Evolutionary conservation across 2,888 invertebrate genomes (phyloP).

Genomic region (Loripinus fragilis): DNA sequence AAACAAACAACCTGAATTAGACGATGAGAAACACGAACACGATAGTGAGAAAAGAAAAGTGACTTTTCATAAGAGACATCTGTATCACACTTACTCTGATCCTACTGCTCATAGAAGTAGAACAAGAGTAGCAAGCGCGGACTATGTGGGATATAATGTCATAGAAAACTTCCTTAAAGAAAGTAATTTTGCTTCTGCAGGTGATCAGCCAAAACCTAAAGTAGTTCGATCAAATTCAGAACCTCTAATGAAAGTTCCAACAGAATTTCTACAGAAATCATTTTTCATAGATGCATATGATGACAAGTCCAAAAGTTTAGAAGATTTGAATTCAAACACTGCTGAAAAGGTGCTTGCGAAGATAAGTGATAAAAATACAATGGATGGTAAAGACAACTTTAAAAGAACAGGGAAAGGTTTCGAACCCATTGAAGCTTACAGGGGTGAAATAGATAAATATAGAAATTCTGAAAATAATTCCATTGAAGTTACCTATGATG

Average conservation of each 20-base stretch:
- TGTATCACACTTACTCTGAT: background rate
- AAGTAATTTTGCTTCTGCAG: background rate
- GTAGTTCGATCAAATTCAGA: background rate
- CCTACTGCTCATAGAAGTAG: background rate
- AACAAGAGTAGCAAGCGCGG: background rate
- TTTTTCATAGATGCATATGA: slow-evolving; percentile 7
- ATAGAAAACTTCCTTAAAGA: slow-evolving; percentile 5
- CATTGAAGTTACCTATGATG: background rate
- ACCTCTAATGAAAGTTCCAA: background rate
- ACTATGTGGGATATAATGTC: background rate
- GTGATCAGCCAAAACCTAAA: background rate
- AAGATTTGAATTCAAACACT: background rate
- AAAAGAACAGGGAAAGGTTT: background rate
- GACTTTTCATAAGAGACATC: background rate
- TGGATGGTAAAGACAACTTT: background rate
- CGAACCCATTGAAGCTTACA: slow-evolving; percentile 1
- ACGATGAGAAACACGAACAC: too few relatives aligned
- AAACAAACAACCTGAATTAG: too few relatives aligned
- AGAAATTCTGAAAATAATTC: background rate
- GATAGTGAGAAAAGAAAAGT: background rate
- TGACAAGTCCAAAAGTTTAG: slow-evolving; percentile 6
- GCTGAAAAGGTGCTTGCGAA: background rate
- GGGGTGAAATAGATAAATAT: background rate
- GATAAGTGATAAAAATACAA: background rate
- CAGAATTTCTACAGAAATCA: background rate